Base-by-base conservation (phyloP, 2,888 invertebrate species). In the Eristalis pertinax region DNA sequence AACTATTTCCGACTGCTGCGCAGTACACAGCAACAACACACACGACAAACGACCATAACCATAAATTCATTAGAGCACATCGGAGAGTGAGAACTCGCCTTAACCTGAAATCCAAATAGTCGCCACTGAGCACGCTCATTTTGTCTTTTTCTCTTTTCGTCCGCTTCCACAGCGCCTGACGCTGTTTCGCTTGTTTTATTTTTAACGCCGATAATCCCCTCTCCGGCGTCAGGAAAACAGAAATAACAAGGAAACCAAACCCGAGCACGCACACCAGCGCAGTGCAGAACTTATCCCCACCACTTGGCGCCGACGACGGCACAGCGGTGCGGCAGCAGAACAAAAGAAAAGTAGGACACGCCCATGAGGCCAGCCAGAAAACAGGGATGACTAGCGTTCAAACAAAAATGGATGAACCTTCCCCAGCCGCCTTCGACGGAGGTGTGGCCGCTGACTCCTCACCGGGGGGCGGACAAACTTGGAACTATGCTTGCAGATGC, bases 1-100 rank as follows among this genome's bases (percentile, higher is more conserved):
- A 65, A 84, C 75, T 80, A 79, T 80, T 65, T 60, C 68, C 63
- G 79, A 68, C 79, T 87, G 87, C 79, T 87, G 87, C 84, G 87
- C 84, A 87, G 70, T 50, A 50, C 50, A 50, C 50, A n/a, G 8
- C n/a, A 83, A 63, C 38, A 62, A 69, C 29, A 69, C 63, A 81
- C 67, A 68, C 22, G 2, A 73, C 32, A 19, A 29, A 60, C 29
- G 29, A 1, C 3, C 26, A 19, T 41, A 35, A 38, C 56, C 11
- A 24, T 43, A 58, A 50, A 69, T 74, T 84, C 65, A 38, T 35
- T 2, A 4, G 50, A 43, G 2, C 63, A 29, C 26, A 43, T 22
- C 41, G 3, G 13, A 24, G 65, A 65, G 22, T 13, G 32, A 32
- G 24, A 22, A 35, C 1, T 68, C 2, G 29, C 29, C 38, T 38